Conservation (phyloP, 2,888 invertebrate species). For the Drosophila melanosoma region DNA sequence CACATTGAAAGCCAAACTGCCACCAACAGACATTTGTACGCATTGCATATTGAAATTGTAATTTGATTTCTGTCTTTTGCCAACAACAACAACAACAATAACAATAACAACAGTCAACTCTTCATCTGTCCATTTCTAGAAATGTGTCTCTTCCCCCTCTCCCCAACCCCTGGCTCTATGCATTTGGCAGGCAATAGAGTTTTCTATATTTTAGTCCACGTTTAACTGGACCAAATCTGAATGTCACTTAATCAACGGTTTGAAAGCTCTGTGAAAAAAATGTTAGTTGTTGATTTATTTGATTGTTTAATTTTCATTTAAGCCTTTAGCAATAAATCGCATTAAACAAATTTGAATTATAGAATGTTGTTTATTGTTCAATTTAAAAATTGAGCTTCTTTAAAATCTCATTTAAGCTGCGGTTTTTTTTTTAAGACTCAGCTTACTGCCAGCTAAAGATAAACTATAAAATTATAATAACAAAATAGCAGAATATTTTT, state of each 20-base stretch:
- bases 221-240: conserved; percentile 14
- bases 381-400: neutral
- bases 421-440: neutral
- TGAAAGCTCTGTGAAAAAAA: neutral
- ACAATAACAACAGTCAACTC: conserved; percentile 41
- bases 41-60: conserved; percentile 79
- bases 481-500: neutral
- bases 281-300: neutral
- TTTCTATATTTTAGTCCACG: conserved; percentile 21
- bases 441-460: neutral
- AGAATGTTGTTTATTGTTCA: too few species aligned
- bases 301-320: neutral
- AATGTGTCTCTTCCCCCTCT: neutral
- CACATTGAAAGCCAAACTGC: conserved; percentile 77
- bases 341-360: neutral
- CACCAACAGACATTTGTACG: conserved; percentile 78
- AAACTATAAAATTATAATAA: neutral
- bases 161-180: neutral
- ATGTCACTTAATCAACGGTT: conserved; percentile 30
- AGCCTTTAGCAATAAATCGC: neutral
- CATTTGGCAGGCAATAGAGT: conserved; percentile 26
- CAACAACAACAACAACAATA: conserved; percentile 57
- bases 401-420: neutral
- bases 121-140: conserved; percentile 40
- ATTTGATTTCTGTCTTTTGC: conserved; percentile 78